Evolutionary conservation across 2,888 invertebrate genomes (phyloP).

Genomic region (Isoperla grammatica): DNA sequence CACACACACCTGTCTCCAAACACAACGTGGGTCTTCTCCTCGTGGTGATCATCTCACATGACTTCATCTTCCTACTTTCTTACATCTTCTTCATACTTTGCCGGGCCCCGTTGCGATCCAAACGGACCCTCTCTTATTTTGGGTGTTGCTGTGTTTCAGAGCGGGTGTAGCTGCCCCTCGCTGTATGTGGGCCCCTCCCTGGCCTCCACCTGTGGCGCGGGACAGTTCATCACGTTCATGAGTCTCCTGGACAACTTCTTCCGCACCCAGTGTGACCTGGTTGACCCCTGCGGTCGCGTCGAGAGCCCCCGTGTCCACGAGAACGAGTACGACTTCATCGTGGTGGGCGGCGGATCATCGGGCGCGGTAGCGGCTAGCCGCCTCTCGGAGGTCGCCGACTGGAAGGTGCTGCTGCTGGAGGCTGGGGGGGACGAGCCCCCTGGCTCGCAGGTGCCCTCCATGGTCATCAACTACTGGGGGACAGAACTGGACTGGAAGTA

Average conservation of each 20-base stretch:
- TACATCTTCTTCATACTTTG: no score
- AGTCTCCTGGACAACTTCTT: slow-evolving; percentile 27
- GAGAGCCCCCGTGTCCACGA: not conserved
- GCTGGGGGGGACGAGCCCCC: slow-evolving; percentile 67
- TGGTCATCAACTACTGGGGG: slow-evolving; percentile 38
- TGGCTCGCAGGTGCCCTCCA: slow-evolving; percentile 44
- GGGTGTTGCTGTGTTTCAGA: no score
- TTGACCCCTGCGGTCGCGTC: slow-evolving; percentile 26
- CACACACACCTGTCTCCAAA: no score
- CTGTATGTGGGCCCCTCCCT: slow-evolving; percentile 26
- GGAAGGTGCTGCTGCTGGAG: slow-evolving; percentile 58
- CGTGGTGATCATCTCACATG: no score
- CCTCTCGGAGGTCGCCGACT: slow-evolving; percentile 56
- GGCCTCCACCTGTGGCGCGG: slow-evolving; percentile 23
- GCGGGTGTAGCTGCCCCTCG: slow-evolving; percentile 17
- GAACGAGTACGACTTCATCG: slow-evolving; percentile 68
- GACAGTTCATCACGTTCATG: slow-evolving; percentile 28
- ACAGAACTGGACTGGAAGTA: slow-evolving; percentile 47
- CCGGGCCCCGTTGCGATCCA: not conserved
- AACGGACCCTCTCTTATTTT: not conserved
- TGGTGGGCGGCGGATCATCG: slow-evolving; percentile 77
- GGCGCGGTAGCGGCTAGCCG: slow-evolving; percentile 56
- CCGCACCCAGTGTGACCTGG: slow-evolving; percentile 25
- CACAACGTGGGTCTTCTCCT: no score
- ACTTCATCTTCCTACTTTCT: no score